Conservation (phyloP, 2,888 invertebrate species). For the Lottia scabra region DNA sequence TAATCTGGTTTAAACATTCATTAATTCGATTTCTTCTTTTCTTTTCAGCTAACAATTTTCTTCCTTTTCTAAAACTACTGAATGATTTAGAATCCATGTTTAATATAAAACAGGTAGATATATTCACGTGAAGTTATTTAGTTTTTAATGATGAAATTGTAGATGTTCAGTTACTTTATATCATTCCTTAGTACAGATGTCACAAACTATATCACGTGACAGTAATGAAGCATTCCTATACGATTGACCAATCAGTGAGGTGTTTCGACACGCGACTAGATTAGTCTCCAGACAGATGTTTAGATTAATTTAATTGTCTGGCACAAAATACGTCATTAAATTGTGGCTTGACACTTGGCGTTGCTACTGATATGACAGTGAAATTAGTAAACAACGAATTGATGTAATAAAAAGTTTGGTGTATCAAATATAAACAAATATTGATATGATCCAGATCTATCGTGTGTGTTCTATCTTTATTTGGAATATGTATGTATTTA, state of each 20-base stretch:
- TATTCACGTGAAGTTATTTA: neutral
- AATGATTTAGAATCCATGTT: neutral
- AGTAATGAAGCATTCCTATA: neutral
- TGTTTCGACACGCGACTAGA: neutral
- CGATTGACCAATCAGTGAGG: neutral
- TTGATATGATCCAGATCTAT: no score
- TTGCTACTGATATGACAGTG: neutral
- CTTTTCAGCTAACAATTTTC: conserved; percentile 5
- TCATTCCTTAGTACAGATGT: neutral
- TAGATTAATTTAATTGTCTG: neutral
- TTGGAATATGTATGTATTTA: no score
- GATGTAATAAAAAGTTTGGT: no score
- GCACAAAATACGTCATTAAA: neutral
- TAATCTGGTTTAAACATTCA: neutral
- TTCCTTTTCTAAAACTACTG: neutral
- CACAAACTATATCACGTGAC: neutral
- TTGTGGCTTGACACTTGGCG: neutral
- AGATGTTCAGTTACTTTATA: neutral
- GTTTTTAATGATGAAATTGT: neutral
- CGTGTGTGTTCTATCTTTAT: no score
- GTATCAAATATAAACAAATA: no score
- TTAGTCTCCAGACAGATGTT: neutral
- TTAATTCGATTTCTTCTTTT: neutral
- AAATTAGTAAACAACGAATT: no score
- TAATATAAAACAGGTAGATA: neutral